phyloP scores from a whole-genome alignment of 2,797 vertebrate species.

The Monodelphis domestica region DNA sequence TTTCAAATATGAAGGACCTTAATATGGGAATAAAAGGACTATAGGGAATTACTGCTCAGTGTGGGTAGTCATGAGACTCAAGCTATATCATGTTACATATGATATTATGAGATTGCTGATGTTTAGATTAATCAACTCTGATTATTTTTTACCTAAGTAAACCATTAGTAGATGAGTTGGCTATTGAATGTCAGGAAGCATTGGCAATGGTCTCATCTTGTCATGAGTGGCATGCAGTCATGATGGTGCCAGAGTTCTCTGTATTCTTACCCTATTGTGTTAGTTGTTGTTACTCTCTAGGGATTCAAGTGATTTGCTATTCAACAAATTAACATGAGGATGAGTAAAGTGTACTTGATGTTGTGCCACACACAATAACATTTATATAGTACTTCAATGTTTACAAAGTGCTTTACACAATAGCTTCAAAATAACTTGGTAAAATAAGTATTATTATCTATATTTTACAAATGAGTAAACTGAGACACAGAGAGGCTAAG shows the following conservation, averaged over 20 bases:
- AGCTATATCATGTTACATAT: neutral
- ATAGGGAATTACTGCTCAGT: neutral
- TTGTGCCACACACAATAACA: neutral
- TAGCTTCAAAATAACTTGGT: neutral
- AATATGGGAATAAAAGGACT: neutral
- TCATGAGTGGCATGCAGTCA: neutral
- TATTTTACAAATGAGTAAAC: neutral
- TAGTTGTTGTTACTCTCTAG: neutral
- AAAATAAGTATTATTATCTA: neutral
- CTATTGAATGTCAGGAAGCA: neutral
- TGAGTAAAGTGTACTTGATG: neutral
- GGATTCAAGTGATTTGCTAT: neutral
- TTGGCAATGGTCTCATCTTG: neutral
- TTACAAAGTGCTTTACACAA: neutral
- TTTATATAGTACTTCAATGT: neutral
- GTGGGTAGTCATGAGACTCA: neutral
- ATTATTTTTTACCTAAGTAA: neutral
- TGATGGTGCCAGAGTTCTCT: neutral
- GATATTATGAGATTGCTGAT: neutral
- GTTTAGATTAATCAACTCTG: neutral
- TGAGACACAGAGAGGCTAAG: neutral
- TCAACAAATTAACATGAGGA: neutral
- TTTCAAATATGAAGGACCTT: neutral
- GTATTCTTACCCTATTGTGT: neutral
- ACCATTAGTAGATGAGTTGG: neutral